A percentile compares a stretch with the other conserved stretches of the same genome.
Conservation (phyloP, 2,113 vertebrate genomes). For the Epinephelus cyanopodus region DNA sequence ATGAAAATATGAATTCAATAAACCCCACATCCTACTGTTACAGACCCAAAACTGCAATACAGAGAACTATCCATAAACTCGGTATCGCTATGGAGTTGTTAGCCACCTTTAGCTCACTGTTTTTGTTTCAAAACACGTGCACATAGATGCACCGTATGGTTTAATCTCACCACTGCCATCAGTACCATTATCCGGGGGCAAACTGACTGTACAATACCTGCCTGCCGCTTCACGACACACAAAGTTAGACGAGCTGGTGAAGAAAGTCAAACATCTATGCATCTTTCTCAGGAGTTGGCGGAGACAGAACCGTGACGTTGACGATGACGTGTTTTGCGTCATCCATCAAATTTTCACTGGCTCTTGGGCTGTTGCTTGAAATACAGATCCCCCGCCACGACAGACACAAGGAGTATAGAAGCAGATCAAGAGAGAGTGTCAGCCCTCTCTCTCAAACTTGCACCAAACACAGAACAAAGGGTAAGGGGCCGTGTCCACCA, state of each 20-base stretch:
- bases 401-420: too few relatives aligned
- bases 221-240: not conserved
- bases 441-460: too few relatives aligned
- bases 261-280: not conserved
- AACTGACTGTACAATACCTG: not conserved
- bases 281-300: not conserved
- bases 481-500: too few relatives aligned
- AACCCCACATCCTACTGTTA: not conserved
- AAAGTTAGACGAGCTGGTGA: not conserved
- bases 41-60: not conserved
- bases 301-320: not conserved
- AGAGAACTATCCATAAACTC: not conserved
- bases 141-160: not conserved
- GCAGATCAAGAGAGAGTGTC: too few relatives aligned
- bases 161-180: not conserved
- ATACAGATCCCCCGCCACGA: too few relatives aligned
- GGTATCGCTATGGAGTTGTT: not conserved
- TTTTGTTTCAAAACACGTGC: not conserved
- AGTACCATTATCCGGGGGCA: not conserved
- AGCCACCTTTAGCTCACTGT: not conserved
- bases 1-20: conserved; percentile 2
- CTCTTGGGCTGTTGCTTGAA: too few relatives aligned
- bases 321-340: too few relatives aligned
- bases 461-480: too few relatives aligned
- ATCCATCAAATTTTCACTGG: too few relatives aligned